phyloP scores from a whole-genome alignment of 53 echinoderm and acorn worm genomes.

The Actinopyga echinites region DNA sequence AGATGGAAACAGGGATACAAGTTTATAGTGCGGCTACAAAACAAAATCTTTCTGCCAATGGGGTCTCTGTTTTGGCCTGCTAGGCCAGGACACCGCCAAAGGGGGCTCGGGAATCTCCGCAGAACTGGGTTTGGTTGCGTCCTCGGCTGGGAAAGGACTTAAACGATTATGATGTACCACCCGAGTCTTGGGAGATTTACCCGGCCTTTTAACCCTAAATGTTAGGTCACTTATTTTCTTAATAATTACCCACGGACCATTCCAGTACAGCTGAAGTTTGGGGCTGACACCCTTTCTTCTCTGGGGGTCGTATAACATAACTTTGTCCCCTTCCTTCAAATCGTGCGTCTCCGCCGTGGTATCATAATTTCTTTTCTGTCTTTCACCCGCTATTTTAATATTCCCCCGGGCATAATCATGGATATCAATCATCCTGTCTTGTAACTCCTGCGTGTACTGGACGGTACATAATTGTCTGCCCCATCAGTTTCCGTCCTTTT shows the following conservation, averaged over 20 bases:
- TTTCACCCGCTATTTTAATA: not conserved
- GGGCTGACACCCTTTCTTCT: not conserved
- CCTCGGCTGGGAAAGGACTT: not conserved
- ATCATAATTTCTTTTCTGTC: slow-evolving; percentile 23
- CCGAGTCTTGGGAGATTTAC: not conserved
- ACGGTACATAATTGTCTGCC: not conserved
- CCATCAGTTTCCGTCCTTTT: not conserved
- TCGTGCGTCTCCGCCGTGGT: not conserved
- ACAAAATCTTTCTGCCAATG: no score
- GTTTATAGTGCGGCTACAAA: no score
- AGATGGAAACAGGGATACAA: no score
- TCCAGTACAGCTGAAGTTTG: slow-evolving; percentile 5
- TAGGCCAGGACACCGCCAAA: no score
- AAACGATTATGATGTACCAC: not conserved
- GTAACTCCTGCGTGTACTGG: not conserved
- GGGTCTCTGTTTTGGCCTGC: no score
- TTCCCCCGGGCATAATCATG: slow-evolving; percentile 2
- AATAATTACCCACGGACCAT: slow-evolving; percentile 1
- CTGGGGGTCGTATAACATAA: not conserved
- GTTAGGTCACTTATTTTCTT: slow-evolving; percentile 19
- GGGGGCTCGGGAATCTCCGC: no score
- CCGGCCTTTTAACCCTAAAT: not conserved
- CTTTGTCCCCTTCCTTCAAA: not conserved
- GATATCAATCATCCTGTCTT: not conserved
- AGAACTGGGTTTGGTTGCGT: no score